These are phyloP conservation scores for Palythoa caribaeorum DNA, from an alignment of 92 coral and sea anemone genomes.

Conservation along the genomic window DNA sequence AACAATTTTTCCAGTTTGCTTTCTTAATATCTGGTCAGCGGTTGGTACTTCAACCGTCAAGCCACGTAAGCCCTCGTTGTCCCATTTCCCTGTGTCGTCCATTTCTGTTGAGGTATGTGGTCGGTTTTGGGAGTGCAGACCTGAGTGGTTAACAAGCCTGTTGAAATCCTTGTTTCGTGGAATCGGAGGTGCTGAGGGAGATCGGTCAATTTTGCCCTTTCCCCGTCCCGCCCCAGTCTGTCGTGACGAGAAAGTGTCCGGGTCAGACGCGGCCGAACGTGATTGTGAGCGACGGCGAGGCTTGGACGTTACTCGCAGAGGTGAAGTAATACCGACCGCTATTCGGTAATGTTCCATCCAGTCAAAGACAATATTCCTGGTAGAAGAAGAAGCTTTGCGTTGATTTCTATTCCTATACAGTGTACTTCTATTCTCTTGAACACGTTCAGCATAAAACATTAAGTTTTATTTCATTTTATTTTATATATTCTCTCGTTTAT, in stretches of 20 bases:
- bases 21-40: conserved; percentile 52
- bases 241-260: conserved; percentile 78
- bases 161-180: conserved; percentile 66
- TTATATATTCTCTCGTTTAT: too few relatives aligned
- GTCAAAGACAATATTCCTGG: conserved; percentile 85
- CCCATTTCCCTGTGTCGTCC: conserved; percentile 41
- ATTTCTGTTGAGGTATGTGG: conserved; percentile 74
- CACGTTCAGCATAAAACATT: too few relatives aligned
- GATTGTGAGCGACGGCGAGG: conserved; percentile 78
- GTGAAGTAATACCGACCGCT: conserved; percentile 87
- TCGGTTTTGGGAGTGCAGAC: conserved; percentile 58
- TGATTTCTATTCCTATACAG: not conserved
- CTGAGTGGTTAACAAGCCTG: conserved; percentile 37
- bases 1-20: conserved; percentile 39
- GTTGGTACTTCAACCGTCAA: conserved; percentile 67
- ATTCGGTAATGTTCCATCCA: conserved; percentile 99
- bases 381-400: not conserved
- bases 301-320: conserved; percentile 76
- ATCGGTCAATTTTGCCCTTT: conserved; percentile 63
- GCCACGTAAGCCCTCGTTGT: conserved; percentile 27
- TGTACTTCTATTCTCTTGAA: not conserved
- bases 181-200: conserved; percentile 97
- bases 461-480: too few relatives aligned
- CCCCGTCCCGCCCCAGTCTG: conserved; percentile 38
- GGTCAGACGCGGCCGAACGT: conserved; percentile 89